Conservation (phyloP, 2,888 invertebrate species). For the Andrena praecox region DNA sequence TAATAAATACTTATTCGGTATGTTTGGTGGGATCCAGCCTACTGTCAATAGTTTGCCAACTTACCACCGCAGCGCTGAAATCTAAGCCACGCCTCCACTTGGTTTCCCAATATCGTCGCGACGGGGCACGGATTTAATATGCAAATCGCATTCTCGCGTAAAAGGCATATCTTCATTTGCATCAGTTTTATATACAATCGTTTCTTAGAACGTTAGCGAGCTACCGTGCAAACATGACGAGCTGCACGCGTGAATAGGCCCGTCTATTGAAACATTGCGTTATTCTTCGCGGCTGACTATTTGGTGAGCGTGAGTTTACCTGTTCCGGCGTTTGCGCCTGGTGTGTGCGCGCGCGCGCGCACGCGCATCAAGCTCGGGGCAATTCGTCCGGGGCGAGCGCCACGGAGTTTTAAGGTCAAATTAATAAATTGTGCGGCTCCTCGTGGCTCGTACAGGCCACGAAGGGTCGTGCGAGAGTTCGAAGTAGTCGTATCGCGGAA, state of each 20-base stretch:
- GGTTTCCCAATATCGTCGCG: no score
- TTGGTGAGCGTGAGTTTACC: conserved; percentile 43
- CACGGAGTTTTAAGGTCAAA: conserved; percentile 76
- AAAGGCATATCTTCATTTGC: no score
- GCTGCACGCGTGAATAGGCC: neutral
- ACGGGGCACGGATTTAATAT: no score
- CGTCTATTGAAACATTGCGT: neutral
- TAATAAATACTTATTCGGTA: no score
- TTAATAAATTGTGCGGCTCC: conserved; percentile 70
- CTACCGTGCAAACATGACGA: neutral
- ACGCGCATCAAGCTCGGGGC: conserved; percentile 14
- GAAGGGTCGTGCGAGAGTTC: conserved; percentile 61
- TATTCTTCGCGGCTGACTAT: conserved; percentile 20
- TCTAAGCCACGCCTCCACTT: no score
- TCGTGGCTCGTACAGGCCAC: conserved; percentile 45
- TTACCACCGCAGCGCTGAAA: no score
- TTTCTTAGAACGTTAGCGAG: neutral
- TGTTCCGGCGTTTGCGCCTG: conserved; percentile 39
- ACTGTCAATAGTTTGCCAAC: no score
- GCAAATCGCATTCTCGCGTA: no score
- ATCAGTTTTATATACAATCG: neutral
- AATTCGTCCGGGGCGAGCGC: conserved; percentile 56
- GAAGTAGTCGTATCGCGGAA: conserved; percentile 56
- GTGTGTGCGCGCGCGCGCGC: conserved; percentile 24
- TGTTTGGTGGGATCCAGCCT: no score